Evolutionary conservation across 1,140 invertebrate species (phyloP).

Genomic region (Papilio polytes): DNA sequence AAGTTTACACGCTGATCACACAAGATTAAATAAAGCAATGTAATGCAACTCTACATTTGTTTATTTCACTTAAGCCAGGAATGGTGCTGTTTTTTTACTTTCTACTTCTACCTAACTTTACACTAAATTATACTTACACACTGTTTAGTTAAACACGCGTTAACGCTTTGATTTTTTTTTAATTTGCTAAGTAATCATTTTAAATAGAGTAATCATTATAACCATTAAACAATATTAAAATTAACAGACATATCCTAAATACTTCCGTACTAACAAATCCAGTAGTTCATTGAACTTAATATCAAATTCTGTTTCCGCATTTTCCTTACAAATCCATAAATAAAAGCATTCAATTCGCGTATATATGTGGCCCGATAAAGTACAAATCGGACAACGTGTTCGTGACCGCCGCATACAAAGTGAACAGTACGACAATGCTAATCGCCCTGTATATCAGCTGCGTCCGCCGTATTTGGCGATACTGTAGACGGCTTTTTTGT

Average conservation of each 20-base stretch:
- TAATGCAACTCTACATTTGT: neutral
- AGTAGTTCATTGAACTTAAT: slow-evolving; percentile 5
- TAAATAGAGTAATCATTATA: no score
- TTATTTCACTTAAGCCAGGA: neutral
- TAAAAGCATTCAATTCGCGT: slow-evolving; percentile 37
- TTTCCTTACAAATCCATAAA: slow-evolving; percentile 23
- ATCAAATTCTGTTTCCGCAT: slow-evolving; percentile 20
- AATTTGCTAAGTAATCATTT: no score
- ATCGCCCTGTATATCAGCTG: slow-evolving; percentile 21
- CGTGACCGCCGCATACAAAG: slow-evolving; percentile 30
- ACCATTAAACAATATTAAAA: no score
- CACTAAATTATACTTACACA: no score
- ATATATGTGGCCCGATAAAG: slow-evolving; percentile 27
- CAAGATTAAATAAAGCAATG: slow-evolving; percentile 19
- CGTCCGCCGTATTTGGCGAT: neutral
- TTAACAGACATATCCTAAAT: neutral
- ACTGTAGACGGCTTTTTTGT: neutral
- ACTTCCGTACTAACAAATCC: neutral
- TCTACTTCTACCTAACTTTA: no score
- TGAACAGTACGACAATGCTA: slow-evolving; percentile 4
- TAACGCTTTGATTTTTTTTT: no score
- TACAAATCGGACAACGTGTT: slow-evolving; percentile 35
- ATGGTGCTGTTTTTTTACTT: no score
- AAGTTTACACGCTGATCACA: slow-evolving; percentile 11
- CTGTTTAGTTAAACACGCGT: no score